These are phyloP conservation scores for Oncorhynchus gorbuscha DNA, from an alignment of 2,113 vertebrate genomes.

Conservation along the genomic window DNA sequence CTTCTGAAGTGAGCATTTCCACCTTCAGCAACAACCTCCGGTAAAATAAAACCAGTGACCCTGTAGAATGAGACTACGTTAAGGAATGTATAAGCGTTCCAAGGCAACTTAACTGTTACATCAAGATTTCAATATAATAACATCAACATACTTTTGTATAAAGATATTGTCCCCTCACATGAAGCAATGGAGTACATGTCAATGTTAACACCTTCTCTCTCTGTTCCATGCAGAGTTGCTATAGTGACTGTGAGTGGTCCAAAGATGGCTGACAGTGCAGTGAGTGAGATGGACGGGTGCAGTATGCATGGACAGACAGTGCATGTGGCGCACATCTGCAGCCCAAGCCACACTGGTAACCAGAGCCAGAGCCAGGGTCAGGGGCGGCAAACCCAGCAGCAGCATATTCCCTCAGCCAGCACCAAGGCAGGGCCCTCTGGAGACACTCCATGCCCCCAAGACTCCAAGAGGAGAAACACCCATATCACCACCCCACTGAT, in stretches of 20 bases:
- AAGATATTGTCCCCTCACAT: too few relatives aligned
- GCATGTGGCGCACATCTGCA: conserved; percentile 43
- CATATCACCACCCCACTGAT: neutral
- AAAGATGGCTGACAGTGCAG: conserved; percentile 41
- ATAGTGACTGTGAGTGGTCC: conserved; percentile 44
- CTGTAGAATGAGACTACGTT: neutral
- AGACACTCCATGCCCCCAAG: neutral
- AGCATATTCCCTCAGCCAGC: neutral
- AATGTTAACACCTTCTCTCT: too few relatives aligned
- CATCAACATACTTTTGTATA: too few relatives aligned
- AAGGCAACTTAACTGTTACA: too few relatives aligned
- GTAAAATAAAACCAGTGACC: conserved; percentile 37
- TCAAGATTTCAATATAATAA: too few relatives aligned
- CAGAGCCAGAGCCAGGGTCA: conserved; percentile 2
- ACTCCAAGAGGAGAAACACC: neutral
- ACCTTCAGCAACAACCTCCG: conserved; percentile 17
- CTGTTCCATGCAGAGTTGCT: conserved; percentile 47
- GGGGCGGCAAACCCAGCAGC: neutral
- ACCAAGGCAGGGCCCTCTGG: neutral
- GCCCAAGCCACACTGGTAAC: neutral
- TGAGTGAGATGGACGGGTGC: conserved; percentile 48
- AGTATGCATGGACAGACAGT: conserved; percentile 34
- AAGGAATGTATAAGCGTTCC: too few relatives aligned
- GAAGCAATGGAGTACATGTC: too few relatives aligned
- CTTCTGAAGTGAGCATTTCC: conserved; percentile 38